Percentiles rank a stretch among this genome's conserved stretches.
phyloP scores from a whole-genome alignment of 2,797 vertebrate genomes.

The Diplodus sargus region DNA sequence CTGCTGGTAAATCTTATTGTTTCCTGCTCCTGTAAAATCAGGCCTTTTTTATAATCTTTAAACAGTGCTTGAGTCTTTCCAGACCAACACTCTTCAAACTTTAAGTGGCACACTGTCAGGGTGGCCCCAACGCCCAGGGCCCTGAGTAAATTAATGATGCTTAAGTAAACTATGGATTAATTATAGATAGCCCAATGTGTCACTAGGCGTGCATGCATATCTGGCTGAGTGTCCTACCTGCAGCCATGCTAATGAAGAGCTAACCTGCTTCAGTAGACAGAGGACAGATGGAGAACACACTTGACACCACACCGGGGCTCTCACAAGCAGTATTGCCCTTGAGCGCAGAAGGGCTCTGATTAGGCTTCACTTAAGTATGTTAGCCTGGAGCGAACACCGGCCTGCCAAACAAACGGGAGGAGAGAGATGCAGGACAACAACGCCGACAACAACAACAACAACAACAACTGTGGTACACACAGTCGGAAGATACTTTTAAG shows the following conservation, averaged over 20 bases:
- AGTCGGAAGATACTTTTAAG: constrained; percentile 2
- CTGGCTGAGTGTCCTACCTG: constrained; percentile 57
- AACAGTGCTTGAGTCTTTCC: constrained; percentile 30
- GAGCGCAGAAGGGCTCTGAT: constrained; percentile 62
- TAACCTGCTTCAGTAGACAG: constrained; percentile 58
- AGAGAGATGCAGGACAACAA: constrained; percentile 41
- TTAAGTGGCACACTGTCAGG: constrained; percentile 51
- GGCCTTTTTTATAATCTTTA: constrained; percentile 17
- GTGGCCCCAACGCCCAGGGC: constrained; percentile 48
- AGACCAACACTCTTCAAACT: constrained; percentile 59
- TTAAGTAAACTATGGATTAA: constrained; percentile 78
- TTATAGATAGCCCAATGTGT: constrained; percentile 71
- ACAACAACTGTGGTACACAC: constrained; percentile 38
- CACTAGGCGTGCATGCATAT: constrained; percentile 52
- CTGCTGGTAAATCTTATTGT: neutral
- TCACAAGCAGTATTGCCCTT: constrained; percentile 59
- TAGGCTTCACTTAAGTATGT: constrained; percentile 61
- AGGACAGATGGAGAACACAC: constrained; percentile 64
- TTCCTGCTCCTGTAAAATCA: neutral
- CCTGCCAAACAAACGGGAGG: constrained; percentile 24
- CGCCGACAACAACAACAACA: constrained; percentile 25
- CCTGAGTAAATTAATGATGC: constrained; percentile 73
- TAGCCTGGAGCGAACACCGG: constrained; percentile 47
- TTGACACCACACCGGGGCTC: constrained; percentile 41
- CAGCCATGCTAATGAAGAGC: constrained; percentile 56